A percentile compares a stretch with the other conserved stretches of the same genome.
phyloP scores from a whole-genome alignment of 2,888 invertebrate species.

The Chrysomela aeneicollis region DNA sequence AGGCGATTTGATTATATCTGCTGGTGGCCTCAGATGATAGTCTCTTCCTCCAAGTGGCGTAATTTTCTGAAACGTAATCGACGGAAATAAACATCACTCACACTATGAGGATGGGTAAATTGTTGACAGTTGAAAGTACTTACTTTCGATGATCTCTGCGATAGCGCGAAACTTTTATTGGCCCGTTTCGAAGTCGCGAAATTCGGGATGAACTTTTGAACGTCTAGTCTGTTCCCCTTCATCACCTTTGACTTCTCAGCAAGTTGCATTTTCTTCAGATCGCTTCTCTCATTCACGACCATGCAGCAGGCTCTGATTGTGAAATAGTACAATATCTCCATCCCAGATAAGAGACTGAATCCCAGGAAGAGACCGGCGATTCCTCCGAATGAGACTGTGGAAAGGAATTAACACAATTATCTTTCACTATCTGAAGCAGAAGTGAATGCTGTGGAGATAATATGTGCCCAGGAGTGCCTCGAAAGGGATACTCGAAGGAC shows the following conservation, averaged over 20 bases:
- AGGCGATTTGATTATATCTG: slow-evolving; percentile 42
- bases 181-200: neutral
- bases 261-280: slow-evolving; percentile 62
- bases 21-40: slow-evolving; percentile 19
- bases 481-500: too few relatives aligned
- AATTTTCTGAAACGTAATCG: slow-evolving; percentile 36
- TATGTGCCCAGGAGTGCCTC: too few relatives aligned
- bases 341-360: slow-evolving; percentile 78
- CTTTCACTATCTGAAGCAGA: too few relatives aligned
- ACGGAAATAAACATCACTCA: too few relatives aligned
- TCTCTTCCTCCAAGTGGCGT: slow-evolving; percentile 17
- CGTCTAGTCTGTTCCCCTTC: neutral
- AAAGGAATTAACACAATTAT: slow-evolving; percentile 12
- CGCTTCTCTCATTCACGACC: slow-evolving; percentile 64
- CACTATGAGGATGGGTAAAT: too few relatives aligned
- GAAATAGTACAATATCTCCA: slow-evolving; percentile 81
- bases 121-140: neutral
- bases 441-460: too few relatives aligned
- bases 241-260: slow-evolving; percentile 49
- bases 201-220: neutral
- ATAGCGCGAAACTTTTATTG: neutral
- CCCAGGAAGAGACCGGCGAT: slow-evolving; percentile 75
- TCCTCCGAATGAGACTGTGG: slow-evolving; percentile 71
- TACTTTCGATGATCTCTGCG: neutral
- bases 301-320: slow-evolving; percentile 75